phyloP scores from a whole-genome alignment of 92 coral and sea anemone species.

The Palythoa heliodiscus region DNA sequence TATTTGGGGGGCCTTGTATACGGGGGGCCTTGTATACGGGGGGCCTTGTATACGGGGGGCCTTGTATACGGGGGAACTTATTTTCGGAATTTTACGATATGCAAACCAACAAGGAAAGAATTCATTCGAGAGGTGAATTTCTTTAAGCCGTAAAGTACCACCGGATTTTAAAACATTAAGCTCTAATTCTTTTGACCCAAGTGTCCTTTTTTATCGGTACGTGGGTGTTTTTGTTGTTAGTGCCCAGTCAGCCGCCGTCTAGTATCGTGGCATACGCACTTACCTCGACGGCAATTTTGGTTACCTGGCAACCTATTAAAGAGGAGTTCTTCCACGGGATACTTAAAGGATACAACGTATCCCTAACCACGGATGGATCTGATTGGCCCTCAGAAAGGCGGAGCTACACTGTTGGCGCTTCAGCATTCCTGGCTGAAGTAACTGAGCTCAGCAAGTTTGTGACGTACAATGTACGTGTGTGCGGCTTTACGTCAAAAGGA shows the following conservation, averaged over 20 bases:
- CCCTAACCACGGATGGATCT: slow-evolving; percentile 3
- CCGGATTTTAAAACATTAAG: too few relatives aligned
- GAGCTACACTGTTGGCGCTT: not conserved
- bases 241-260: slow-evolving; percentile 11
- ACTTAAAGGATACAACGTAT: slow-evolving; percentile 35
- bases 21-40: too few relatives aligned
- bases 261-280: not conserved
- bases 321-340: slow-evolving; percentile 28
- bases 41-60: too few relatives aligned
- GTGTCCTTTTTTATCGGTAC: too few relatives aligned
- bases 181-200: too few relatives aligned
- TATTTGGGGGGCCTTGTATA: too few relatives aligned
- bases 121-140: too few relatives aligned
- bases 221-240: not conserved
- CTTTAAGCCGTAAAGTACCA: too few relatives aligned
- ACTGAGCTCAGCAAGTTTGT: slow-evolving; percentile 31
- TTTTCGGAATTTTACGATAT: too few relatives aligned
- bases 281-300: slow-evolving; percentile 12
- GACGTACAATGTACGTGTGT: slow-evolving; percentile 25
- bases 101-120: too few relatives aligned
- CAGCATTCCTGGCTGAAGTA: not conserved
- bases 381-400: too few relatives aligned
- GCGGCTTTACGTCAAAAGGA: slow-evolving; percentile 47
- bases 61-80: too few relatives aligned
- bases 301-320: slow-evolving; percentile 43